These are phyloP conservation scores for Sericinus montela DNA, from an alignment of 2,888 invertebrate genomes.

Conservation along the genomic window DNA sequence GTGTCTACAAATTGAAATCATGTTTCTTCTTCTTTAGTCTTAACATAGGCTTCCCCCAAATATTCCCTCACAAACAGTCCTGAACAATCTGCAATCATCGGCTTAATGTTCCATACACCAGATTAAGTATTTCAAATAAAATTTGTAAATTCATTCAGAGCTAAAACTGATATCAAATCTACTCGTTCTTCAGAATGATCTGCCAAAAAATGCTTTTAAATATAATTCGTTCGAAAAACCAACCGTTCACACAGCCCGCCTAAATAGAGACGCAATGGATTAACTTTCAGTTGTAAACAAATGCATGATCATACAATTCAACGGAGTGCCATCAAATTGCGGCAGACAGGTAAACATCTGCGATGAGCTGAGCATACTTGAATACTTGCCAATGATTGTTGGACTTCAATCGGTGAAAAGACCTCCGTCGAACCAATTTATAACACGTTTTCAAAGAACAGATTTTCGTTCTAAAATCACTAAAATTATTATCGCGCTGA, in stretches of 20 bases:
- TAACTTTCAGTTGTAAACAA: slow-evolving; percentile 28
- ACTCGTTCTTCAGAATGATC: slow-evolving; percentile 26
- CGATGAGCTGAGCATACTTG: slow-evolving; percentile 64
- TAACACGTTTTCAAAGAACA: slow-evolving; percentile 50
- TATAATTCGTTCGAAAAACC: slow-evolving; percentile 44
- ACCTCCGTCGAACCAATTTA: slow-evolving; percentile 58
- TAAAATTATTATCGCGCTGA: slow-evolving; percentile 3
- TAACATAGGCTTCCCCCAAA: too few species aligned
- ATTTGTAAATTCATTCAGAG: too few species aligned
- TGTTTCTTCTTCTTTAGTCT: too few species aligned
- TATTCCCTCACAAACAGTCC: too few species aligned
- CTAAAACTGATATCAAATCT: background rate
- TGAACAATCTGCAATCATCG: too few species aligned
- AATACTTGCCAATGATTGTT: slow-evolving; percentile 67
- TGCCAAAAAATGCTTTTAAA: slow-evolving; percentile 57
- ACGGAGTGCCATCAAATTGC: slow-evolving; percentile 48
- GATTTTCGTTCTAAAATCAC: slow-evolving; percentile 41
- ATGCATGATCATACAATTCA: slow-evolving; percentile 37
- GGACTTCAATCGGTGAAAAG: slow-evolving; percentile 61
- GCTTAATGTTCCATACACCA: too few species aligned
- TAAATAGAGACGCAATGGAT: slow-evolving; percentile 44
- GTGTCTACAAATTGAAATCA: too few species aligned
- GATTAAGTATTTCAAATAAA: too few species aligned
- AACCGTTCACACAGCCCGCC: slow-evolving; percentile 38
- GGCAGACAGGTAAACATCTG: slow-evolving; percentile 69